Evolutionary conservation across 2,113 vertebrate genomes (phyloP), one percentile per base, ranked within the genome.

Genomic region (Poeciliopsis retropinna): DNA sequence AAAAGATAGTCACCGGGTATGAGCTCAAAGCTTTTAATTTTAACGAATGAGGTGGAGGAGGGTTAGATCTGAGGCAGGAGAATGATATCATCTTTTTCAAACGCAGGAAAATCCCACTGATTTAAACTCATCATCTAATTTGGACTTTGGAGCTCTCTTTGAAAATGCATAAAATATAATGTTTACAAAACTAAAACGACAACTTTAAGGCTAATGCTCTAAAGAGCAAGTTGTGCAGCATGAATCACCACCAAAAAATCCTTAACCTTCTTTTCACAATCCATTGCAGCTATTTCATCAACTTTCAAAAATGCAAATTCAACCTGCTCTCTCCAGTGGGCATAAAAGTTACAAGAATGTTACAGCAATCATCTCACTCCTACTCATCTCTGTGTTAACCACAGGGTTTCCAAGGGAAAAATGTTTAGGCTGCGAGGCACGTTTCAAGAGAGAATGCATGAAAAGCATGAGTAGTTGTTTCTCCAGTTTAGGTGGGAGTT

Each of bases 341-440:
- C 91, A 92, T 85, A 79, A 88, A 90, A 84, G 74, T 84, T 85
- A 70, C 88, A 93, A 92, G 86, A 93, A 92, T 93, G 91, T 91
- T 57, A n/a, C 81, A 86, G 90, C 87, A 91, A 88, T 90, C 89
- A 92, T 94, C 91, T 90, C 79, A 90, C 93, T 92, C 94, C 94
- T 92, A 94, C 92, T 94, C 90, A 93, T 92, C 87, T 78, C 85
- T 83, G 80, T 78, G 87, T 88, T 82, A 80, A 92, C 93, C 93
- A 87, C 93, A 92, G 73, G 84, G 75, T 92, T 91, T 92, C 87
- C 76, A 85, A 83, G 84, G 87, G 86, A 81, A 88, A 92, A 87
- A 91, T 90, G 90, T 92, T 93, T 89, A 85, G 74, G 83, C 86
- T 80, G 79, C 68, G 64, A 84, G 84, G 87, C 88, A 89, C 83